Evolutionary conservation across 2,797 vertebrate genomes (phyloP).

Genomic region (Epinephelus awoara): DNA sequence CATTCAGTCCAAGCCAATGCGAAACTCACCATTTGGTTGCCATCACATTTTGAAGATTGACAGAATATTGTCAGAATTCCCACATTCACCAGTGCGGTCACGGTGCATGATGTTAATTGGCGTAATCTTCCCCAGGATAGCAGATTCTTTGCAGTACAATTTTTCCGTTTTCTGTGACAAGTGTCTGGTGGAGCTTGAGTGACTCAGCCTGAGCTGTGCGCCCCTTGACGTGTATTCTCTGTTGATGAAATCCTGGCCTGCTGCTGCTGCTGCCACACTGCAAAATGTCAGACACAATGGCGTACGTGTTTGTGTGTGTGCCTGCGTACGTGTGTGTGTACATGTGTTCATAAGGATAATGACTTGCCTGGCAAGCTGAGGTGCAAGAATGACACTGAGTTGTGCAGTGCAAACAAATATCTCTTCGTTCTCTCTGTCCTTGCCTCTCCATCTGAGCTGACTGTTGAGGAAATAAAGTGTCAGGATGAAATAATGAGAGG

Average conservation of each 20-base stretch:
- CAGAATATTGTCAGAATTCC: slow-evolving; percentile 21
- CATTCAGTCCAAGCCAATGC: slow-evolving; percentile 1
- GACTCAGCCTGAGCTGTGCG: slow-evolving; percentile 57
- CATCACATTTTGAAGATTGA: slow-evolving; percentile 34
- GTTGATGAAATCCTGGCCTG: slow-evolving; percentile 54
- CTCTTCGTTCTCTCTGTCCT: slow-evolving; percentile 45
- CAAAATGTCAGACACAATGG: slow-evolving; percentile 59
- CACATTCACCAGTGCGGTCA: neutral
- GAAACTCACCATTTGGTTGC: neutral
- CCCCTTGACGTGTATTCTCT: slow-evolving; percentile 58
- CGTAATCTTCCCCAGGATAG: slow-evolving; percentile 16
- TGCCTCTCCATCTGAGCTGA: slow-evolving; percentile 57
- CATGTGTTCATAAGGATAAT: slow-evolving; percentile 55
- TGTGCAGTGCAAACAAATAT: slow-evolving; percentile 58
- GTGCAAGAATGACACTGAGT: slow-evolving; percentile 63
- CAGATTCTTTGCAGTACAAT: slow-evolving; percentile 34
- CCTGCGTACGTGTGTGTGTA: neutral
- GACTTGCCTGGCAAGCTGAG: slow-evolving; percentile 46
- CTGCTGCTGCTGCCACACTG: slow-evolving; percentile 40
- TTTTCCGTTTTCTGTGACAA: slow-evolving; percentile 39
- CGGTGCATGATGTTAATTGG: slow-evolving; percentile 13
- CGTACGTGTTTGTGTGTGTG: neutral
- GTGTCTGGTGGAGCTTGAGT: slow-evolving; percentile 43
- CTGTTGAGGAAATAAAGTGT: slow-evolving; percentile 55
- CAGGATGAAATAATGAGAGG: slow-evolving; percentile 57